Evolutionary conservation across 2,113 vertebrate genomes (phyloP).

Genomic region (Seriola rivoliana): DNA sequence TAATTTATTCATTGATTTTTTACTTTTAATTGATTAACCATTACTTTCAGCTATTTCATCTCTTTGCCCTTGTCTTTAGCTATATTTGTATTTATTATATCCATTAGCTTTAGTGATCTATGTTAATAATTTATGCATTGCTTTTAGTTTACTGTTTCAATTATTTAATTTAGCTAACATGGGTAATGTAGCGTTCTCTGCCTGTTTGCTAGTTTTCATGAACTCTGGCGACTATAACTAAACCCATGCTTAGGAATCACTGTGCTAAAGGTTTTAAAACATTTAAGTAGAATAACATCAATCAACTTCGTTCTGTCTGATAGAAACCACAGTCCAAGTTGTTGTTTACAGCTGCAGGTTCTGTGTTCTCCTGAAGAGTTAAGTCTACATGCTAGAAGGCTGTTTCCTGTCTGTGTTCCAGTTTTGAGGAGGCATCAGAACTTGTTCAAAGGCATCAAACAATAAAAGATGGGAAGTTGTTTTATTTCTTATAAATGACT

Average conservation of each 20-base stretch:
- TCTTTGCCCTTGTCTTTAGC: no score
- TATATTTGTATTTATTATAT: no score
- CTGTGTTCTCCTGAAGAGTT: conserved; percentile 11
- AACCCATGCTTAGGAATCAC: not conserved
- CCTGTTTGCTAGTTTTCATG: no score
- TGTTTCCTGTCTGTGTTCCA: conserved; percentile 49
- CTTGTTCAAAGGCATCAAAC: conserved; percentile 68
- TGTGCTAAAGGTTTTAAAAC: not conserved
- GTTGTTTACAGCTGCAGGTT: conserved; percentile 27
- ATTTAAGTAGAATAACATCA: not conserved
- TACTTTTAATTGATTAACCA: no score
- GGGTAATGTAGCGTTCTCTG: no score
- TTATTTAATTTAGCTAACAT: no score
- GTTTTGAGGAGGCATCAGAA: conserved; percentile 56
- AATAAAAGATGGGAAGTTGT: conserved; percentile 48
- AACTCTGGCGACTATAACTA: no score
- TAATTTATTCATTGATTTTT: no score
- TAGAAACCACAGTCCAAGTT: not conserved
- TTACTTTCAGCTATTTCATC: no score
- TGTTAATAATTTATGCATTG: no score
- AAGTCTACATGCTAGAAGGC: conserved; percentile 24
- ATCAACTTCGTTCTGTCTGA: not conserved
- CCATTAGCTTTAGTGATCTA: no score
- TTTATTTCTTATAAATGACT: conserved; percentile 60
- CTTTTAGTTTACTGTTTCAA: no score